phyloP scores from a whole-genome alignment of 2,113 vertebrate species.

The Rallus limicola region DNA sequence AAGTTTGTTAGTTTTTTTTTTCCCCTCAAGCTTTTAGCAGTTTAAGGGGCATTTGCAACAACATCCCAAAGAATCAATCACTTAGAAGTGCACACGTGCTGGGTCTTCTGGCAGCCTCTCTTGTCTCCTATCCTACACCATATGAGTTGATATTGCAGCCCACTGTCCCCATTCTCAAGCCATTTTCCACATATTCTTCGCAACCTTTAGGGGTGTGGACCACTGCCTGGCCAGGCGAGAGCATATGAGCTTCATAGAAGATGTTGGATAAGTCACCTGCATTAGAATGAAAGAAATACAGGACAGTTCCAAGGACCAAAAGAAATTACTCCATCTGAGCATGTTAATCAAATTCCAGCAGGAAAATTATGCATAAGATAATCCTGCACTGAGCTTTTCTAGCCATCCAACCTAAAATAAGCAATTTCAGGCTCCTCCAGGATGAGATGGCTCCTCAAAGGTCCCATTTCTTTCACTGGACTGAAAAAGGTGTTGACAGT shows the following conservation, averaged over 20 bases:
- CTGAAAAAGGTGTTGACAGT: not conserved
- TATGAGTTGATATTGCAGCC: rapidly evolving
- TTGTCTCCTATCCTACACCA: not conserved
- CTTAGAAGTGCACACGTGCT: not conserved
- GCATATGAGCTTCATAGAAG: not conserved
- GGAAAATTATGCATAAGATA: not conserved
- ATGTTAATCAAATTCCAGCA: not conserved
- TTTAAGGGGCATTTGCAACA: not conserved
- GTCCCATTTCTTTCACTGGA: not conserved
- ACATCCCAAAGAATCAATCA: not conserved
- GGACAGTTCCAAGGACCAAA: not conserved
- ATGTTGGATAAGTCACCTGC: not conserved
- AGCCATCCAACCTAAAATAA: not conserved
- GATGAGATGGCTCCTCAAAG: not conserved
- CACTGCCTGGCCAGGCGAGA: not conserved
- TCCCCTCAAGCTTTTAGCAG: not conserved
- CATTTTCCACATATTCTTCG: rapidly evolving
- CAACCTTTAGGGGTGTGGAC: not conserved
- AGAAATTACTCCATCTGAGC: not conserved
- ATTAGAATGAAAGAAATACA: not conserved
- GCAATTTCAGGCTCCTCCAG: not conserved
- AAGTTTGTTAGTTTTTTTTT: not conserved
- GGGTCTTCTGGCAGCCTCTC: not conserved
- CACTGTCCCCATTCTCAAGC: not conserved
- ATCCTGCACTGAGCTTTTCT: not conserved